A percentile compares a stretch with the other conserved stretches of the same genome.
Conservation (phyloP, 2,888 invertebrate genomes). For the Liopterus haemorrhoidalis region DNA sequence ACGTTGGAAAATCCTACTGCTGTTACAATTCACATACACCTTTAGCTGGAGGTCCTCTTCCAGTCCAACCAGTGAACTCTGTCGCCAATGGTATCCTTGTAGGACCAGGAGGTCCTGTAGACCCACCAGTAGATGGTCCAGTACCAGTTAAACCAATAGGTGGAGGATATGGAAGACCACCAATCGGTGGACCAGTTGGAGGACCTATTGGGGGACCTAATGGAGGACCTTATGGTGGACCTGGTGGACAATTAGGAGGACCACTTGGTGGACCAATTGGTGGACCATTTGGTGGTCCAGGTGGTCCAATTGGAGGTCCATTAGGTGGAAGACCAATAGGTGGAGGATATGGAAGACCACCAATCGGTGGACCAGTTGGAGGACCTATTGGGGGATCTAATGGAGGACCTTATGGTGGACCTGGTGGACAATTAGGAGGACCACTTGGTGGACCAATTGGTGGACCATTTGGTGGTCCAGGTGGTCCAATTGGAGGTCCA, state of each 20-base stretch:
- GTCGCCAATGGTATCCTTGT: constrained; percentile 45
- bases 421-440: constrained; percentile 9
- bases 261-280: constrained; percentile 23
- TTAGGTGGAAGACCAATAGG: not conserved
- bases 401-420: constrained; percentile 13
- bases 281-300: constrained; percentile 14
- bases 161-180: constrained; percentile 17
- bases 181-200: constrained; percentile 39
- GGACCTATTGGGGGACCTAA: constrained; percentile 51
- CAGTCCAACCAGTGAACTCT: constrained; percentile 41
- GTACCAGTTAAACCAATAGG: constrained; percentile 10
- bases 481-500: constrained; percentile 29
- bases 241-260: constrained; percentile 28
- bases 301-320: not conserved
- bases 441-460: constrained; percentile 23
- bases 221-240: constrained; percentile 38
- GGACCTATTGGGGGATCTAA: constrained; percentile 10
- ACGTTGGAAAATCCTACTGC: constrained; percentile 57
- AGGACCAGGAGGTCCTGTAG: constrained; percentile 45
- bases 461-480: constrained; percentile 39
- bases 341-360: constrained; percentile 21
- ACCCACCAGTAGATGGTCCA: constrained; percentile 22
- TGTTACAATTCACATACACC: constrained; percentile 50
- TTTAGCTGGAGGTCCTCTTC: constrained; percentile 38
- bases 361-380: constrained; percentile 20